Evolutionary conservation across 2,113 vertebrate species (phyloP).

Genomic region (Mus musculus): GRCm39 chr16:58174001-58174500

Average conservation of each 20-base stretch:
- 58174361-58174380: neutral
- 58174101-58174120: neutral
- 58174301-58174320: constrained; percentile 22
- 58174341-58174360: neutral
- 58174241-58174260: neutral
- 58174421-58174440: neutral
- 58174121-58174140: neutral
- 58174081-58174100: neutral
- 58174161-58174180: neutral
- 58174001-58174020: neutral
- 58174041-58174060: neutral
- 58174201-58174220: neutral
- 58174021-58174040: neutral
- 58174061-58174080: neutral
- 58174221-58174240: neutral
- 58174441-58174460: too few species aligned
- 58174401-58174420: neutral
- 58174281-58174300: neutral
- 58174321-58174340: constrained; percentile 29
- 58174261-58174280: constrained; percentile 15
- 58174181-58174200: neutral
- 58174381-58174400: neutral
- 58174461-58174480: too few species aligned
- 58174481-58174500: too few species aligned
- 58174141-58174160: neutral